Percentiles rank a stretch among this genome's conserved stretches.
These are phyloP conservation scores for Gallinago media DNA, from an alignment of 2,113 vertebrate species.

Conservation along the genomic window DNA sequence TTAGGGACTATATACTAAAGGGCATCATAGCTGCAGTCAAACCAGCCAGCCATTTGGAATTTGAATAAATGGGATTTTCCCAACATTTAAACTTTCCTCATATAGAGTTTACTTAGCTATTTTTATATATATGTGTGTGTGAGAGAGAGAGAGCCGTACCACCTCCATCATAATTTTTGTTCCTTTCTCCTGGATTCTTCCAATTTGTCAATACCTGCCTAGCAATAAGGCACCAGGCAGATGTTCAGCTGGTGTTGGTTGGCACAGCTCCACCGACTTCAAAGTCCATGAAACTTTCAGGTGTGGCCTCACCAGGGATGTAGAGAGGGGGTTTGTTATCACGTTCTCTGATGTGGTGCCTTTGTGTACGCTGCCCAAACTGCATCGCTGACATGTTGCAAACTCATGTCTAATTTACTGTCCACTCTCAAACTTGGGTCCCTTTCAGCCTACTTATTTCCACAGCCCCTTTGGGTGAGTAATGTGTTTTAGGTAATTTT, in stretches of 20 bases:
- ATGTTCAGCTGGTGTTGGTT: not conserved
- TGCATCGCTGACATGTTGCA: not conserved
- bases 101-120: not conserved
- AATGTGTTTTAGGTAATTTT: not conserved
- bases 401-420: not conserved
- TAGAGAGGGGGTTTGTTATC: not conserved
- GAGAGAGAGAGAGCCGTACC: not conserved
- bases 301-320: not conserved
- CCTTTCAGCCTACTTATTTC: not conserved
- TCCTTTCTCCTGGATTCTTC: not conserved
- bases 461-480: not conserved
- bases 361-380: not conserved
- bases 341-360: constrained; percentile 29
- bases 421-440: not conserved
- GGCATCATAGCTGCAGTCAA: not conserved
- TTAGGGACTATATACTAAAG: not conserved
- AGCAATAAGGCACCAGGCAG: not conserved
- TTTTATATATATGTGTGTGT: not conserved
- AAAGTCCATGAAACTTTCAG: constrained; percentile 24
- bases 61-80: not conserved
- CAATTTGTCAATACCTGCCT: not conserved
- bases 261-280: constrained; percentile 19
- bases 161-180: not conserved
- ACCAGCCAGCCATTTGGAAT: not conserved
- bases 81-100: not conserved